Percentiles rank a stretch among this genome's conserved stretches.
Conservation (phyloP, 1,140 invertebrate genomes). For the Drosophila guanche region DNA sequence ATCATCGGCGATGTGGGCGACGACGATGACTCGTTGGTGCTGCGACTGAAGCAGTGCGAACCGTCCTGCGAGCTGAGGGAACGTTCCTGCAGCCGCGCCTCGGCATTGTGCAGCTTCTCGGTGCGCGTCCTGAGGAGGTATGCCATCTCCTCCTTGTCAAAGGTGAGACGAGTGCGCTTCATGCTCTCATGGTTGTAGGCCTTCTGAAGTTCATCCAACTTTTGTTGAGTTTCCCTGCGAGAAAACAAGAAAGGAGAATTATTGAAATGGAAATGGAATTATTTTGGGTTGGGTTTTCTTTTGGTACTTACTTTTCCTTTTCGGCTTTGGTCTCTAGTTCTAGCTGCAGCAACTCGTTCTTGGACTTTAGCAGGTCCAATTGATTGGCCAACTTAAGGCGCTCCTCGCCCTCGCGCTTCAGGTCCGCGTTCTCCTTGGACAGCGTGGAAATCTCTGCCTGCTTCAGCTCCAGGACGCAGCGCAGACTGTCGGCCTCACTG, state of each 20-base stretch:
- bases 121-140: constrained; percentile 92
- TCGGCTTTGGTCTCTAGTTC: constrained; percentile 87
- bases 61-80: constrained; percentile 43
- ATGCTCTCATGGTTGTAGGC: constrained; percentile 89
- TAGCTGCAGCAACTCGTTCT: constrained; percentile 88
- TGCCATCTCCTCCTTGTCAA: constrained; percentile 93
- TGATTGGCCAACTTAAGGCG: constrained; percentile 85
- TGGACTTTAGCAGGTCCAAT: constrained; percentile 86
- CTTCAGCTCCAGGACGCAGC: constrained; percentile 90
- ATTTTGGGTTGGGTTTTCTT: constrained; percentile 2
- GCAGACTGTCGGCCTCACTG: constrained; percentile 89
- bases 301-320: constrained; percentile 84
- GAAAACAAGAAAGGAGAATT: constrained; percentile 12
- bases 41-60: constrained; percentile 35
- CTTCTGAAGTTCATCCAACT: constrained; percentile 89
- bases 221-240: constrained; percentile 85
- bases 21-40: constrained; percentile 63
- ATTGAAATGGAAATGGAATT: too few species aligned
- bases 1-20: constrained; percentile 87
- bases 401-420: constrained; percentile 85
- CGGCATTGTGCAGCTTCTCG: constrained; percentile 62
- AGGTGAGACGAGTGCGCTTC: constrained; percentile 90
- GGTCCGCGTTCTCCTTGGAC: constrained; percentile 87
- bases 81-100: constrained; percentile 66
- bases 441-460: constrained; percentile 89